Base-by-base conservation (phyloP, 2,113 vertebrate genomes). In the Saccopteryx leptura region DNA sequence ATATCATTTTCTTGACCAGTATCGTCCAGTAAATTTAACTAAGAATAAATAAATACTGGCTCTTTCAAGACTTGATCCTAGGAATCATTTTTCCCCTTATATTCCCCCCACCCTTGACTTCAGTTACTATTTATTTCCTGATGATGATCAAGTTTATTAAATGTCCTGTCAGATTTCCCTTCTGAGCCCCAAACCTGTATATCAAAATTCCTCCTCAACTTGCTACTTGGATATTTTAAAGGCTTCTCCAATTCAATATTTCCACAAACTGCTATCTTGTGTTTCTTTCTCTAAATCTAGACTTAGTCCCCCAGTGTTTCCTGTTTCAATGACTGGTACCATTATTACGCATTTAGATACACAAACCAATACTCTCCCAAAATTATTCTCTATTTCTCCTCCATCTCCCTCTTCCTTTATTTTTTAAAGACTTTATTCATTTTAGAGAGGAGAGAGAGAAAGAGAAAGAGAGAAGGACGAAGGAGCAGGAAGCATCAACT, bases 181-280 rank as follows among this genome's bases (percentile, higher is more conserved):
- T 88, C n/a, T 50, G 68, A 78, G 21, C 23, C 66, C 19, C 24
- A 88, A 56, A 71, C 28, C 50, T 81, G 26, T 39, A 68, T 65
- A 63, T 82, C 21, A 33, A 90, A 76, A 71, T 71, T 75, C 6
- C 8, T 13, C n/a, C 31, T 63, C 50, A 76, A 61, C 17, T 46
- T 95, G 46, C 33, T 31, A 68, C 26, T 17, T 91, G 52, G 46
- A 84, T 80, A 88, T 91, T 96, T 93, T 76, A 79, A 48, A 74
- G 78, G 31, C 8, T 84, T 97, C 24, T 84, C 12, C 12, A 58
- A 52, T 33, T 84, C 65, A 79, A 1, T 85, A 56, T 84, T 95
- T 84, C 39, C 33, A 68, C 88, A 91, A 88, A 80, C 65, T 56
- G 10, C 56, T 80, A 68, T 17, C 33, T 33, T 97, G 3, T 23